Conservation (phyloP, 2,888 invertebrate genomes). For the Calameuta pallipes region DNA sequence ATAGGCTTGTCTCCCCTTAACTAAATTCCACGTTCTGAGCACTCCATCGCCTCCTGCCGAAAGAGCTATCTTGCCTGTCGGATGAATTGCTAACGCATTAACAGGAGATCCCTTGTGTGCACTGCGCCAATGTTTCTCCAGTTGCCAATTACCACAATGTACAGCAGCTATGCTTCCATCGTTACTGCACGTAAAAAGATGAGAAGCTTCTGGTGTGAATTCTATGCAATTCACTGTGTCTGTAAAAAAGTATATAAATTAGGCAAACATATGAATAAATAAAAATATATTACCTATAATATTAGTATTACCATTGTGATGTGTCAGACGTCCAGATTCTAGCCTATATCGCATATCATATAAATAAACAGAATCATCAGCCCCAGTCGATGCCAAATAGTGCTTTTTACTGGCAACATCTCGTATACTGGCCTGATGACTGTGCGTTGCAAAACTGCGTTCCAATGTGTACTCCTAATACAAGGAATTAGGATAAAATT, state of each 20-base stretch:
- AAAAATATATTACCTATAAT: background rate
- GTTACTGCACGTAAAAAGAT: constrained; percentile 85
- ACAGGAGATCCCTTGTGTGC: constrained; percentile 86
- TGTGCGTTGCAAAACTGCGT: constrained; percentile 89
- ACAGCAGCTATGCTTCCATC: constrained; percentile 88
- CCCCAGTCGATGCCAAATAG: constrained; percentile 87
- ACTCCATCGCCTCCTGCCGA: constrained; percentile 88
- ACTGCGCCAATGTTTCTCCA: constrained; percentile 83
- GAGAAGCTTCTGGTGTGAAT: constrained; percentile 82
- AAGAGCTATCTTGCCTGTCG: constrained; percentile 88
- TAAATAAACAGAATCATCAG: constrained; percentile 89
- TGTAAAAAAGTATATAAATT: constrained; percentile 39
- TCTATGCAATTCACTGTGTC: constrained; percentile 81
- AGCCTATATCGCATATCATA: constrained; percentile 84
- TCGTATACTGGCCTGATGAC: constrained; percentile 85
- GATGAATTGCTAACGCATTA: constrained; percentile 84
- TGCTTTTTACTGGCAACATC: constrained; percentile 77
- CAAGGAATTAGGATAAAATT: background rate
- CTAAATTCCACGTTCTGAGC: constrained; percentile 92
- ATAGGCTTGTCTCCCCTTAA: constrained; percentile 91
- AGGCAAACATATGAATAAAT: background rate
- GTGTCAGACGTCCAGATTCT: constrained; percentile 83
- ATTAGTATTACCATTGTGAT: constrained; percentile 75
- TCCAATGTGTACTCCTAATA: constrained; percentile 71
- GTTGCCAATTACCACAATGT: constrained; percentile 86